Conservation (phyloP, 2,797 vertebrate genomes). For the Sarcoramphus papa region DNA sequence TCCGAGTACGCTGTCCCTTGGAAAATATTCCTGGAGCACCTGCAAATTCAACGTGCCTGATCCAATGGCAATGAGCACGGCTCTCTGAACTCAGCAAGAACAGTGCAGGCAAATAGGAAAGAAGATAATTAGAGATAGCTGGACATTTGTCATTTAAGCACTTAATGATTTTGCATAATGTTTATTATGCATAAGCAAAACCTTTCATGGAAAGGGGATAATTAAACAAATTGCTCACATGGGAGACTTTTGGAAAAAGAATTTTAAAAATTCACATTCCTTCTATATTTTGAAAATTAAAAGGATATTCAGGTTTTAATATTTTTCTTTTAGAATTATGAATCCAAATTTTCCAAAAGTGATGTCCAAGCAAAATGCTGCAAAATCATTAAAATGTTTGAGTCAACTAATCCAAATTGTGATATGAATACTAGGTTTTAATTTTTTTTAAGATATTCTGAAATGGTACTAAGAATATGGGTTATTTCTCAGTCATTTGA, state of each 20-base stretch:
- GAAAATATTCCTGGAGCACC: background rate
- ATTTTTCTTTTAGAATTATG: background rate
- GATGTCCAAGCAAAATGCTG: background rate
- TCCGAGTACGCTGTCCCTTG: background rate
- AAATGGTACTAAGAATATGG: accelerated
- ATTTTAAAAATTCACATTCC: accelerated
- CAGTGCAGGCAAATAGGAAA: background rate
- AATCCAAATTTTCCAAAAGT: background rate
- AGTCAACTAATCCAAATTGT: background rate
- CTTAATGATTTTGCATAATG: background rate
- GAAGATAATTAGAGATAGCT: background rate
- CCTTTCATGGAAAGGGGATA: background rate
- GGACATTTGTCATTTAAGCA: background rate
- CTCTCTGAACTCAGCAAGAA: background rate
- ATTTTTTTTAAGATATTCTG: background rate
- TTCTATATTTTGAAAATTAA: background rate
- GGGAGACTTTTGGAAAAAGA: background rate
- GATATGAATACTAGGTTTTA: accelerated
- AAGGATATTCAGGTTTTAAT: background rate
- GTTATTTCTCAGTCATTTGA: accelerated
- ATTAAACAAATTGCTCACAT: background rate
- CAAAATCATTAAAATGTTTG: background rate
- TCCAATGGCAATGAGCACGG: accelerated
- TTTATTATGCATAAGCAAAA: background rate
- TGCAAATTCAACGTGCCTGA: accelerated